phyloP scores from a whole-genome alignment of 35 echinoderm and acorn worm species.

The Anneissia japonica region DNA sequence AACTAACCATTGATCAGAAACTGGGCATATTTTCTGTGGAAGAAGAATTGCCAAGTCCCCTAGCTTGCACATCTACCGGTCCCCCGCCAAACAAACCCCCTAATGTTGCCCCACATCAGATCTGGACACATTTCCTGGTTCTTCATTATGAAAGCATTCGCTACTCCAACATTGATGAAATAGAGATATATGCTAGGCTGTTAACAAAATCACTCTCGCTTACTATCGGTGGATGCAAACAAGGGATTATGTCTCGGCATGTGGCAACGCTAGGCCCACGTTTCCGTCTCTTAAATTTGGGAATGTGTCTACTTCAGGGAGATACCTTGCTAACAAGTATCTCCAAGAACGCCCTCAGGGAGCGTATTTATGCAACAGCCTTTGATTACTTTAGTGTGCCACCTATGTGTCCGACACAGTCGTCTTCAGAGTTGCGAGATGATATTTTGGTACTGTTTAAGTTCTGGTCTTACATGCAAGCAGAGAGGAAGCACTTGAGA shows the following conservation, averaged over 20 bases:
- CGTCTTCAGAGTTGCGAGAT: slow-evolving; percentile 62
- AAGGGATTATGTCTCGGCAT: slow-evolving; percentile 59
- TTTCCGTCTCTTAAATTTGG: slow-evolving; percentile 77
- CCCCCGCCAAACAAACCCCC: slow-evolving; percentile 65
- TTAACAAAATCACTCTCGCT: slow-evolving; percentile 77
- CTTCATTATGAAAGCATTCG: slow-evolving; percentile 70
- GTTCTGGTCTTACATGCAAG: slow-evolving; percentile 71
- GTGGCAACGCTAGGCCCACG: slow-evolving; percentile 70
- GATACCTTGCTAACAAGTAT: slow-evolving; percentile 59
- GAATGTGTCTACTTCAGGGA: slow-evolving; percentile 80
- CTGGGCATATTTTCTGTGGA: slow-evolving; percentile 77
- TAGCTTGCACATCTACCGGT: slow-evolving; percentile 59
- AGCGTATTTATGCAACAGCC: slow-evolving; percentile 78
- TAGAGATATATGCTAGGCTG: slow-evolving; percentile 75
- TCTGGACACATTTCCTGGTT: slow-evolving; percentile 91
- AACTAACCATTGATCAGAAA: slow-evolving; percentile 84
- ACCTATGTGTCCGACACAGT: slow-evolving; percentile 86
- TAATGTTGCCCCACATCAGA: slow-evolving; percentile 87
- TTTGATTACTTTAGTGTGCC: slow-evolving; percentile 94
- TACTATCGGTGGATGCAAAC: slow-evolving; percentile 44
- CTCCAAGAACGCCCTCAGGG: slow-evolving; percentile 80
- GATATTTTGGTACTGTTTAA: slow-evolving; percentile 78
- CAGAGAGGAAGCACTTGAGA: slow-evolving; percentile 82
- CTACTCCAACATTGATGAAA: slow-evolving; percentile 72
- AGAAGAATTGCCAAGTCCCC: slow-evolving; percentile 51